Evolutionary conservation across 2,797 vertebrate species (phyloP).

Genomic region (Macropus fuliginosus): DNA sequence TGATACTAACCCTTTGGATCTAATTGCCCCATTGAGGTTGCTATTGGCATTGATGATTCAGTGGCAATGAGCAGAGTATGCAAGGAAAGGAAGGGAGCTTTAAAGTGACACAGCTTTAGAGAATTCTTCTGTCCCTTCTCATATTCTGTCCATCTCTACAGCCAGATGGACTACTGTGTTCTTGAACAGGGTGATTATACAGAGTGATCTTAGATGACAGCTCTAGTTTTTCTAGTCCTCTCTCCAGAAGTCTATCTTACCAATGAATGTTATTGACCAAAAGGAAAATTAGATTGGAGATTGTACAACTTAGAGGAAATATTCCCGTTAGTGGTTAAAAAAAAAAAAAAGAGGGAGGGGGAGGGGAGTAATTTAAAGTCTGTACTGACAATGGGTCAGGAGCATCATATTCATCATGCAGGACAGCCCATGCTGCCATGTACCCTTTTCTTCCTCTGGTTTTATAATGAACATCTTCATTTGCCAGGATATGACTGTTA

Average conservation of each 20-base stretch:
- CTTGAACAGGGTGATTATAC: background rate
- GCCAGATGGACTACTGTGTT: background rate
- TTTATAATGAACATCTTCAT: constrained; percentile 9
- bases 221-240: background rate
- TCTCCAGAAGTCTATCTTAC: fast-evolving
- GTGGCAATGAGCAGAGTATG: background rate
- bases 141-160: background rate
- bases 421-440: background rate
- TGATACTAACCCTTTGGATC: background rate
- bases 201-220: background rate
- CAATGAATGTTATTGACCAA: background rate
- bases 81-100: background rate
- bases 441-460: background rate
- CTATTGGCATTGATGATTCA: background rate
- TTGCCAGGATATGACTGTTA: constrained; percentile 39
- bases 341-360: background rate
- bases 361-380: background rate
- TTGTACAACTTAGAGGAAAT: background rate
- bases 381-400: background rate
- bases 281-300: background rate
- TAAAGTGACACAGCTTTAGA: background rate
- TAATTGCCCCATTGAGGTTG: background rate
- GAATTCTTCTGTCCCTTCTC: background rate
- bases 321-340: background rate
- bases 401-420: background rate